Percentiles rank a stretch among this genome's conserved stretches.
Conservation (phyloP, 1,140 invertebrate species). For the Drosophila saltans region DNA sequence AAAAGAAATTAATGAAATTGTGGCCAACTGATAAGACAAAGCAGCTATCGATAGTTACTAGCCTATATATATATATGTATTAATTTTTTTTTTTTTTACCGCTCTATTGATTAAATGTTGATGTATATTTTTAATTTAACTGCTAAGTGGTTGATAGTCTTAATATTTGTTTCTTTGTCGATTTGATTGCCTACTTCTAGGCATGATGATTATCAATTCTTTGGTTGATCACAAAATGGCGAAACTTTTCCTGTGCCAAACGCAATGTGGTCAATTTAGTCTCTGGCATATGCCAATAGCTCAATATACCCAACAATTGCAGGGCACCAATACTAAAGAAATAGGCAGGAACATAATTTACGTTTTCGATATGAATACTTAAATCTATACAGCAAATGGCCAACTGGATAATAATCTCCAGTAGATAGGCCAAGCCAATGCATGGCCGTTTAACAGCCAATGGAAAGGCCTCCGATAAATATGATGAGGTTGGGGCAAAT, state of each 20-base stretch:
- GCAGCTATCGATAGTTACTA: neutral
- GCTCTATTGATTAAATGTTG: conserved; percentile 20
- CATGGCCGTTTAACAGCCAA: conserved; percentile 56
- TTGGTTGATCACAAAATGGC: conserved; percentile 43
- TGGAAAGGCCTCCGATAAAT: conserved; percentile 71
- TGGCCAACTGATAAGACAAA: conserved; percentile 20
- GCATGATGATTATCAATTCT: conserved; percentile 8
- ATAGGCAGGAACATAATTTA: conserved; percentile 14
- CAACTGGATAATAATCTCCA: conserved; percentile 61
- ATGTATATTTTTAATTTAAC: conserved; percentile 16
- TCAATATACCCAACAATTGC: conserved; percentile 47
- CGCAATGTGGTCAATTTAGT: conserved; percentile 62
- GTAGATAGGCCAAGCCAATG: conserved; percentile 57
- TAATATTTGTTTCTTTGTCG: conserved; percentile 27
- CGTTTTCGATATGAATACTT: conserved; percentile 7
- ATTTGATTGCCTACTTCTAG: conserved; percentile 36
- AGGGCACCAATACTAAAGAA: conserved; percentile 55
- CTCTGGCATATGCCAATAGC: conserved; percentile 67
- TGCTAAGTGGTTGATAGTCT: conserved; percentile 29
- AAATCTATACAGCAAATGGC: conserved; percentile 32
- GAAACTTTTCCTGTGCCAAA: conserved; percentile 67
- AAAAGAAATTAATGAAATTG: neutral
- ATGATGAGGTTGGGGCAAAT: conserved; percentile 64
- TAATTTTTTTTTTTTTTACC: neutral
- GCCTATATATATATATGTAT: neutral